Conservation (phyloP, 2,888 invertebrate genomes). For the Latrodectus elegans region DNA sequence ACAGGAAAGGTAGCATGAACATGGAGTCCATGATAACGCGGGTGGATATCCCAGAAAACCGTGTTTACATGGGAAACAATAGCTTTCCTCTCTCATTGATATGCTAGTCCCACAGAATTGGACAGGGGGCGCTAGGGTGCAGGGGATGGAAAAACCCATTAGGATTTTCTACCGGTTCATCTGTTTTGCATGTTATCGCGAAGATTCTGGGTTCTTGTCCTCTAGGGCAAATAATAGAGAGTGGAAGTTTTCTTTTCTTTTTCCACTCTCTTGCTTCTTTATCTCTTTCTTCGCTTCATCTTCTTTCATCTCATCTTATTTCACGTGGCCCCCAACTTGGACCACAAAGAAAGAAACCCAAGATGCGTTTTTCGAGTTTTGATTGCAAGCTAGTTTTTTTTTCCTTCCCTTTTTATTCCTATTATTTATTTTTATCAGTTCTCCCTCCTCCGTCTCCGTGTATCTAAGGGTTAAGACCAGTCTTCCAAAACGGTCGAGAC, state of each 20-base stretch:
- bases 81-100: constrained; percentile 65
- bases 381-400: constrained; percentile 48
- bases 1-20: constrained; percentile 60
- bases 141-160: constrained; percentile 53
- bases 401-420: background rate
- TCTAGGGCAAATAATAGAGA: constrained; percentile 64
- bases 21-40: constrained; percentile 59
- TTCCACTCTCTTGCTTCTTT: background rate
- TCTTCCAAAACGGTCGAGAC: constrained; percentile 27
- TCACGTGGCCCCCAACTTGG: constrained; percentile 46
- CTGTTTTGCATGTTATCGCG: constrained; percentile 68
- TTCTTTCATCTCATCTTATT: constrained; percentile 49
- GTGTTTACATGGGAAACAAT: constrained; percentile 68
- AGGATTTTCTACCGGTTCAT: constrained; percentile 67
- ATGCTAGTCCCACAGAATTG: constrained; percentile 66
- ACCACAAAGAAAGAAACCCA: constrained; percentile 44
- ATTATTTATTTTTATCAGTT: background rate
- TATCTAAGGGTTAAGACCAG: constrained; percentile 23
- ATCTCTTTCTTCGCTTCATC: constrained; percentile 14
- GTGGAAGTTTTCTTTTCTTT: constrained; percentile 24
- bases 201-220: constrained; percentile 49
- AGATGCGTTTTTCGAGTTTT: constrained; percentile 52
- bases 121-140: constrained; percentile 17
- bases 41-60: constrained; percentile 48
- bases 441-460: background rate